Evolutionary conservation across 2,797 vertebrate genomes (phyloP), one percentile per base, ranked within the genome.

Genomic region (Brachymystax lenok): DNA sequence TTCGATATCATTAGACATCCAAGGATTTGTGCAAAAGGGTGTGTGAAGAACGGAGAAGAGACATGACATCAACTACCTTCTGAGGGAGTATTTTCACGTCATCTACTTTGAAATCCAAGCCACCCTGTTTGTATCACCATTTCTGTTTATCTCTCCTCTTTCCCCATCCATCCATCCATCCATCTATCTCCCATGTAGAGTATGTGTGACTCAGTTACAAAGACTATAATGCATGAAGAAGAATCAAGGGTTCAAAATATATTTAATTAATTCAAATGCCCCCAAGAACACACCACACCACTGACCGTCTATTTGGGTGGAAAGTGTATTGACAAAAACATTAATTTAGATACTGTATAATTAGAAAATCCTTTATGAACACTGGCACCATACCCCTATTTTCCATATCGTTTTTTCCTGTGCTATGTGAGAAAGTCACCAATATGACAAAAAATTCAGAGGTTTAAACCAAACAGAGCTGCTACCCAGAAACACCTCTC

Each of bases 401-500:
- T 84, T 78, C 85, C 75, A 46, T 75, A 50, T 35, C 30, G 24
- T 0, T 12, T 28, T 27, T 40, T 16, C 35, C 30, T 76, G 75
- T 82, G 78, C 77, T 73, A 78, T 70, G 35, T 50, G 14, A 19
- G 40, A 52, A n/a, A 4, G 79, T 77, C 79, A 80, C 75, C 72
- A 21, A 33, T n/a, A 35, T 21, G 30, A 21, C 61, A 13, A 33
- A 33, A 30, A 35, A 6, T 61, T 10, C 7, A 8, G 51, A 30
- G 19, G 27, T 74, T 87, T 8, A 40, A 10, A 54, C 5, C 74
- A 69, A 69, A 24, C n/a, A 74, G 75, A 63, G 24, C 74, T 69
- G 80, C 76, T 86, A 81, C 85, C 52, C 19, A 73, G 87, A 87
- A 87, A 73, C 35, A 24, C 56, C 69, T 73, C 77, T 51, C 64